Evolutionary conservation across 2,888 invertebrate genomes (phyloP), one percentile per base, ranked within the genome.

Genomic region (Suillia variegata): DNA sequence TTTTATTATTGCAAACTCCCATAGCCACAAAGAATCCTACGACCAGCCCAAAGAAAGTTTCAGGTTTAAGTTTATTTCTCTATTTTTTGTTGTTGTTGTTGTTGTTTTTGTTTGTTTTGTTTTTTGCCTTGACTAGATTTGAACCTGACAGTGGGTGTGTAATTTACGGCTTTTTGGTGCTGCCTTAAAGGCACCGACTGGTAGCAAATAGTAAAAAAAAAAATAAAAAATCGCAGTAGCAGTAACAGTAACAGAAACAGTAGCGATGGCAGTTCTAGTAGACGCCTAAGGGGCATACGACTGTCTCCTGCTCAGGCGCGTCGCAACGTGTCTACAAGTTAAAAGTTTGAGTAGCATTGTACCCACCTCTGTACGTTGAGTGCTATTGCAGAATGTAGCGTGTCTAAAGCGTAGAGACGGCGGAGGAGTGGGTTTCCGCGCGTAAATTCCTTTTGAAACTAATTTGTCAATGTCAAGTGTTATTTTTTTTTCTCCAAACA

Each of bases 401-500:
- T n/a, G n/a, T n/a, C n/a, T n/a, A n/a, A n/a, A n/a, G n/a, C n/a
- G n/a, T n/a, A n/a, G n/a, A n/a, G n/a, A n/a, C n/a, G n/a, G n/a
- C n/a, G n/a, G n/a, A n/a, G n/a, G n/a, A n/a, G n/a, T n/a, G n/a
- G n/a, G n/a, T n/a, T n/a, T n/a, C n/a, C 38, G 45, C 45, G 20
- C 18, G 13, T 17, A 20, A 13, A 33, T 52, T 33, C 31, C n/a
- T 73, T 70, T 71, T 71, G 63, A 68, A 76, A 77, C 78, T 78
- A 78, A 77, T 77, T 77, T 77, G 76, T 77, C 77, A 78, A 78
- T 77, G 77, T 78, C 77, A 77, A 74, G 74, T 33, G 33, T 15
- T 15, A 33, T 45, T 76, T 76, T 69, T 70, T 18, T 18, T 22
- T 15, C 24, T 24, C 50, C 8, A 31, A 31, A 20, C n/a, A 21